Conservation (phyloP, 2,113 vertebrate species). For the Marmota flaviventris region DNA sequence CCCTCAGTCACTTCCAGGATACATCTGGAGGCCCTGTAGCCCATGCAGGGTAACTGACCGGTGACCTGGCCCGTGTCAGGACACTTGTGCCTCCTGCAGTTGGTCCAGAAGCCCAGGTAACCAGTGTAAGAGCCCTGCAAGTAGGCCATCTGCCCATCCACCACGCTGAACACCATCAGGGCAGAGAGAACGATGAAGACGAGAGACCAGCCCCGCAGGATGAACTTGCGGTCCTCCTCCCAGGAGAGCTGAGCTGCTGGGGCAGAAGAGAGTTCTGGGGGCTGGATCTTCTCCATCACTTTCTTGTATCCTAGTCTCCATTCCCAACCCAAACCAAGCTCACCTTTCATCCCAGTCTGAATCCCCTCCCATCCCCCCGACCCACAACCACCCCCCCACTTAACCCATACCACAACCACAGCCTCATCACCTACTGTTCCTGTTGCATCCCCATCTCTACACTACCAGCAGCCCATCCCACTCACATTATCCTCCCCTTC, state of each 20-base stretch:
- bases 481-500: not conserved
- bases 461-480: not conserved
- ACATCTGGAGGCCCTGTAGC: rapidly evolving
- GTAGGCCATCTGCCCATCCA: constrained; percentile 56
- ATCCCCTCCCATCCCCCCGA: too few species aligned
- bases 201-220: constrained; percentile 65
- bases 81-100: constrained; percentile 61
- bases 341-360: not conserved
- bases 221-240: constrained; percentile 58
- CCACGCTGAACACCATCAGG: not conserved
- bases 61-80: constrained; percentile 39
- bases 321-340: rapidly evolving
- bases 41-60: not conserved
- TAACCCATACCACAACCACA: not conserved
- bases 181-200: not conserved
- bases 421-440: not conserved
- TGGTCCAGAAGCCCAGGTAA: constrained; percentile 68
- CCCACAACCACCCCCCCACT: not conserved
- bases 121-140: constrained; percentile 11
- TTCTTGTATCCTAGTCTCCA: not conserved
- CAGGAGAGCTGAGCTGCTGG: not conserved
- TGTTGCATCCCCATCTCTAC: not conserved
- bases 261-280: not conserved
- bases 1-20: not conserved
- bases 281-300: not conserved